These are phyloP conservation scores for Andrena marginata DNA, from an alignment of 2,888 invertebrate species.

Conservation along the genomic window DNA sequence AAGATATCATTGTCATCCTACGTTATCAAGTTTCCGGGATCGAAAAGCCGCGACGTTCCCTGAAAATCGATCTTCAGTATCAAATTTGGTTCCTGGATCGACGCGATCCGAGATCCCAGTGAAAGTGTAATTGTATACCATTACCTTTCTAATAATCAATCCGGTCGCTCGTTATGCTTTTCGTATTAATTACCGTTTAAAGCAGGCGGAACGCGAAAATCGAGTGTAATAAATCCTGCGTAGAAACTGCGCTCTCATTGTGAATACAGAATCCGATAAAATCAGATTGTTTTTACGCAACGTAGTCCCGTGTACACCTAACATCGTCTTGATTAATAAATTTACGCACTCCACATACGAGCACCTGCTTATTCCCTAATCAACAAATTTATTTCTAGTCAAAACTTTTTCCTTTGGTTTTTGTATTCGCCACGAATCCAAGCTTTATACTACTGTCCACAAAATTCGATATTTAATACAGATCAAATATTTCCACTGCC, in stretches of 20 bases:
- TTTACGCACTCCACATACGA: not conserved
- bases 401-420: not conserved
- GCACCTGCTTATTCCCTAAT: not conserved
- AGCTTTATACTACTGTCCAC: too few relatives aligned
- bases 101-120: conserved; percentile 2
- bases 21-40: conserved; percentile 8
- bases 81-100: conserved; percentile 48
- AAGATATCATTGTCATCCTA: not conserved
- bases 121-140: conserved; percentile 49
- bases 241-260: not conserved
- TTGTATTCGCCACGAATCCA: not conserved
- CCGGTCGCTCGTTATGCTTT: not conserved
- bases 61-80: conserved; percentile 56
- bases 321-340: not conserved
- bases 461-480: too few relatives aligned
- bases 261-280: not conserved
- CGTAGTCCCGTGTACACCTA: not conserved
- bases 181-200: conserved; percentile 31
- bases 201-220: not conserved
- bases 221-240: not conserved
- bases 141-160: conserved; percentile 36
- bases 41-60: conserved; percentile 15
- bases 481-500: too few relatives aligned
- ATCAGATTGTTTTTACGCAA: not conserved
- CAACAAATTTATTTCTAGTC: not conserved